Conservation (phyloP, 2,113 vertebrate species). For the Eurypyga helias region DNA sequence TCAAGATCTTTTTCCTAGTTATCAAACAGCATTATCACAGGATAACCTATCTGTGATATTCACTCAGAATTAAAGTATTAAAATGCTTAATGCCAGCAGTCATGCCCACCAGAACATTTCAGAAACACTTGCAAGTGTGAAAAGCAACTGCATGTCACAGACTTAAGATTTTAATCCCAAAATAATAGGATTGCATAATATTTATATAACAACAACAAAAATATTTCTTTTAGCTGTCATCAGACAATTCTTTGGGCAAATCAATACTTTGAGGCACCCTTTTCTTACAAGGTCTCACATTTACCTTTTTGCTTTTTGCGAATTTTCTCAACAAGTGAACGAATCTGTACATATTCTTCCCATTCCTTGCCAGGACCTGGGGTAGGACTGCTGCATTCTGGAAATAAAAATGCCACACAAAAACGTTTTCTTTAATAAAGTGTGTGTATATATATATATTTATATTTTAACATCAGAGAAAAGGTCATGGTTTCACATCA, state of each 20-base stretch:
- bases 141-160: not conserved
- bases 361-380: slow-evolving; percentile 93
- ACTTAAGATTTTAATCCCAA: not conserved
- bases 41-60: not conserved
- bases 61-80: not conserved
- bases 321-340: slow-evolving; percentile 93
- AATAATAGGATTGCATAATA: not conserved
- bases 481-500: not conserved
- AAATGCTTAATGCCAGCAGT: not conserved
- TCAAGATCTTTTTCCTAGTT: not conserved
- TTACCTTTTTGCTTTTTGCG: slow-evolving; percentile 97
- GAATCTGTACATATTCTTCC: slow-evolving; percentile 96
- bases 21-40: not conserved
- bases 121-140: not conserved
- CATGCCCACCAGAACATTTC: not conserved
- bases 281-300: not conserved
- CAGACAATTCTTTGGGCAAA: not conserved
- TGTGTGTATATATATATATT: not conserved
- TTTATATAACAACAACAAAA: not conserved
- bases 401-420: not conserved
- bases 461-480: not conserved
- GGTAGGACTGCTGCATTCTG: slow-evolving; percentile 92
- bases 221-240: not conserved
- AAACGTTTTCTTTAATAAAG: not conserved
- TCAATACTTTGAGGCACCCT: not conserved